phyloP scores from a whole-genome alignment of 2,888 invertebrate species.

The Chorisops tibialis region DNA sequence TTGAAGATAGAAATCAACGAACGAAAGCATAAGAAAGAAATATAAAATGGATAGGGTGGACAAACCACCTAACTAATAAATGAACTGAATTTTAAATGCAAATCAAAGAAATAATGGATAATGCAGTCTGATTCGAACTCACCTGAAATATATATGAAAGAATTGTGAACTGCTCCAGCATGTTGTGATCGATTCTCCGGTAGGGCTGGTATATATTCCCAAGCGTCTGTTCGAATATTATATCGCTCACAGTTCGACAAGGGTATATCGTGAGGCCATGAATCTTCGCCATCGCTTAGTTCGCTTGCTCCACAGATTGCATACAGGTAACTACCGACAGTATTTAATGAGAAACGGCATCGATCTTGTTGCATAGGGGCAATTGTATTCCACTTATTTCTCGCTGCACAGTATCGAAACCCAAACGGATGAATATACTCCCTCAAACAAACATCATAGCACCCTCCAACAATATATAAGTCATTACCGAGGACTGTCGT shows the following conservation, averaged over 20 bases:
- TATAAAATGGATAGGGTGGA: too few species aligned
- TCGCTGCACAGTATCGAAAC: constrained; percentile 62
- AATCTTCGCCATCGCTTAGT: constrained; percentile 53
- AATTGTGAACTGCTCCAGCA: constrained; percentile 54
- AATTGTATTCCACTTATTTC: constrained; percentile 65
- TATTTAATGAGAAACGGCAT: constrained; percentile 64
- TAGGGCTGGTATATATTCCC: constrained; percentile 59
- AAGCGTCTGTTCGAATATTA: constrained; percentile 57
- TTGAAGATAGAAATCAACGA: neutral
- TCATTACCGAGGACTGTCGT: constrained; percentile 66
- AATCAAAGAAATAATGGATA: too few species aligned
- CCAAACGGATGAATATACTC: constrained; percentile 73
- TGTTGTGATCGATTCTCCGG: constrained; percentile 61
- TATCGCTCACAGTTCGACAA: constrained; percentile 58
- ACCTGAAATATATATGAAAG: constrained; percentile 49
- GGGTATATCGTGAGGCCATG: constrained; percentile 47
- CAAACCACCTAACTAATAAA: too few species aligned
- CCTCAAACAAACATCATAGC: constrained; percentile 63
- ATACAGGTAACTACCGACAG: constrained; percentile 56
- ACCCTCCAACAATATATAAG: constrained; percentile 68
- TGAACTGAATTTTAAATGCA: too few species aligned
- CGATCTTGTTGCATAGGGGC: constrained; percentile 64
- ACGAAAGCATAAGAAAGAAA: constrained; percentile 39
- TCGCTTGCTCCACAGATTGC: constrained; percentile 65
- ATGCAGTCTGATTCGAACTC: constrained; percentile 16